phyloP scores from a whole-genome alignment of 2,113 vertebrate species.

The Oreochromis tanganicae region DNA sequence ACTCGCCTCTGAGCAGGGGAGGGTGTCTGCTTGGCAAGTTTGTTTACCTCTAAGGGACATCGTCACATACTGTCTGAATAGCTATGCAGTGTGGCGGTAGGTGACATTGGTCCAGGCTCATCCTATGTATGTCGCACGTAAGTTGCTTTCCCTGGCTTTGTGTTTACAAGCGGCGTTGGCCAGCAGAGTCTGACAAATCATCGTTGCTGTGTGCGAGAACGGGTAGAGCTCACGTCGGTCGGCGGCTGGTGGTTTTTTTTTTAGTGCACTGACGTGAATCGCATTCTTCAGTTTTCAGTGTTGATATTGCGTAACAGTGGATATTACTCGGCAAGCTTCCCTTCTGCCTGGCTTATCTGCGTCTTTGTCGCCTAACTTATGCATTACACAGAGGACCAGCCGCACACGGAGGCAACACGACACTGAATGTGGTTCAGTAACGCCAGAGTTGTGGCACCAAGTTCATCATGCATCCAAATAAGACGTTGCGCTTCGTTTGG shows the following conservation, averaged over 20 bases:
- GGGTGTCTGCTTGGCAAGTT: conserved; percentile 13
- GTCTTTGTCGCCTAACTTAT: conserved; percentile 4
- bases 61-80: neutral
- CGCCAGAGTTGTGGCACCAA: neutral
- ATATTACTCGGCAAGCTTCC: conserved; percentile 13
- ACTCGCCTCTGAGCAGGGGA: neutral
- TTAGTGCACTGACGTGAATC: conserved; percentile 50
- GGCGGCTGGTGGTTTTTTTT: conserved; percentile 12
- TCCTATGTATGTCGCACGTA: neutral
- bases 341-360: conserved; percentile 24
- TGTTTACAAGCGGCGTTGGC: conserved; percentile 24
- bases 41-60: neutral
- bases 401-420: neutral
- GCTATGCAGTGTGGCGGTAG: neutral
- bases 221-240: conserved; percentile 2
- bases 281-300: conserved; percentile 69
- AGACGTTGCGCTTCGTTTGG: neutral
- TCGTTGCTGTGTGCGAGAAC: neutral
- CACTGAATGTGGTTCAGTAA: neutral
- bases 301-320: conserved; percentile 70
- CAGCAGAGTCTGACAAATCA: neutral
- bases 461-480: neutral
- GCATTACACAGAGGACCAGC: conserved; percentile 9
- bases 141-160: neutral
- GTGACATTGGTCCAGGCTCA: conserved; percentile 38